Percentiles rank a stretch among this genome's conserved stretches.
Evolutionary conservation across 2,113 vertebrate species (phyloP).

Genomic region (Mus pahari): DNA sequence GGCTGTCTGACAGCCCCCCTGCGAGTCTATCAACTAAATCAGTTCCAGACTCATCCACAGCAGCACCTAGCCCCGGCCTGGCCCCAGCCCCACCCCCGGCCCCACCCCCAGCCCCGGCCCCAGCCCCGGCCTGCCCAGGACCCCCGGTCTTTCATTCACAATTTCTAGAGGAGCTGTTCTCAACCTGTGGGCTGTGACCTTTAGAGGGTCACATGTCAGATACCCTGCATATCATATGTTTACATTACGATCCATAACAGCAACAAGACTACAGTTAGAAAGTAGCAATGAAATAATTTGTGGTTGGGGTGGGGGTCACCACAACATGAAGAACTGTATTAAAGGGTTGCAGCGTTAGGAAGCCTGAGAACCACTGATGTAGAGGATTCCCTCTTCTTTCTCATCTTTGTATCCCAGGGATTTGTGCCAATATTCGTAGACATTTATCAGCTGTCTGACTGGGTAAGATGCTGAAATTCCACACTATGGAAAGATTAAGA

Average conservation of each 20-base stretch:
- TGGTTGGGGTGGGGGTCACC: neutral
- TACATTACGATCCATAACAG: neutral
- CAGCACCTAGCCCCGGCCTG: neutral
- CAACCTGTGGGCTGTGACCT: neutral
- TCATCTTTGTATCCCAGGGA: neutral
- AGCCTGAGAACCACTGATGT: neutral
- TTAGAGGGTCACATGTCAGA: neutral
- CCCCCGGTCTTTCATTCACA: too few species aligned
- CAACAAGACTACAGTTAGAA: neutral
- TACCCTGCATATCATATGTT: neutral
- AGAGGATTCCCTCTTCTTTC: neutral
- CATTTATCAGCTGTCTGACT: constrained; percentile 11
- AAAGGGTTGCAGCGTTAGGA: neutral
- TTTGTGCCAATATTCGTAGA: neutral
- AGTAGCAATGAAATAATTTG: neutral
- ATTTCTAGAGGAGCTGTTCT: neutral
- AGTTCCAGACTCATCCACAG: neutral
- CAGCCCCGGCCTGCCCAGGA: too few species aligned
- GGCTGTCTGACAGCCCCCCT: neutral
- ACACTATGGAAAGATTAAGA: neutral
- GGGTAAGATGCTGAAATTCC: neutral
- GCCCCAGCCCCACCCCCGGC: fast-evolving
- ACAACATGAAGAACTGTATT: neutral
- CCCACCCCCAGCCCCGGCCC: neutral
- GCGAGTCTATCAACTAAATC: neutral